A percentile compares a stretch with the other conserved stretches of the same genome.
Conservation (phyloP, 2,797 vertebrate genomes). For the Danionella dracula region DNA sequence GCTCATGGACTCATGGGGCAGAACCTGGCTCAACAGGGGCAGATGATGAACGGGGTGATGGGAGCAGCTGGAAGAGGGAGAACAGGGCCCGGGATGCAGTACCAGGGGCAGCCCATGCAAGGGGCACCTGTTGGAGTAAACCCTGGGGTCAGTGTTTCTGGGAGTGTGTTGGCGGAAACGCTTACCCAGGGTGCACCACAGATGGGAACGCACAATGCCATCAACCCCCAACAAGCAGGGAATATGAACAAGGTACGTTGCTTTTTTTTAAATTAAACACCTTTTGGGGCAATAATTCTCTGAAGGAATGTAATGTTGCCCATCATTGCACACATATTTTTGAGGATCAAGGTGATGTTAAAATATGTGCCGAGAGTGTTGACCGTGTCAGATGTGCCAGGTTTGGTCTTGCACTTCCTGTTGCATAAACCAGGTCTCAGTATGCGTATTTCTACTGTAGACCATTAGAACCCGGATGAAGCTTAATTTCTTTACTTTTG, state of each 20-base stretch:
- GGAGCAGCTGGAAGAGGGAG: slow-evolving; percentile 83
- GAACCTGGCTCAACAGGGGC: slow-evolving; percentile 74
- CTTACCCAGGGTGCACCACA: slow-evolving; percentile 83
- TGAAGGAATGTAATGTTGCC: too few species aligned
- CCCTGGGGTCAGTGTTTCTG: slow-evolving; percentile 70
- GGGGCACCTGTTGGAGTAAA: slow-evolving; percentile 60
- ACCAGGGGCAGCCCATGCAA: slow-evolving; percentile 82
- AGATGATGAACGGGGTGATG: slow-evolving; percentile 89
- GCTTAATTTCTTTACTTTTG: too few species aligned
- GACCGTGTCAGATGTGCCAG: too few species aligned
- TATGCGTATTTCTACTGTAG: too few species aligned
- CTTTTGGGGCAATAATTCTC: too few species aligned
- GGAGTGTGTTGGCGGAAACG: slow-evolving; percentile 88
- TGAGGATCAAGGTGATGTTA: too few species aligned
- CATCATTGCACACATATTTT: too few species aligned
- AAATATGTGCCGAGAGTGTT: too few species aligned
- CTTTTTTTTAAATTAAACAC: too few species aligned
- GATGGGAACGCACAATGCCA: slow-evolving; percentile 75
- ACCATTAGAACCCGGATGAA: too few species aligned
- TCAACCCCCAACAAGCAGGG: slow-evolving; percentile 84
- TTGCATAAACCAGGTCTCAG: too few species aligned
- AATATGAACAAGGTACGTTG: slow-evolving; percentile 88
- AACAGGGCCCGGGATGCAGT: slow-evolving; percentile 81
- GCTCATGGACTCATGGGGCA: slow-evolving; percentile 82
- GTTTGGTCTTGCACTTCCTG: too few species aligned